Conservation (phyloP, 2,888 invertebrate species). For the Slavum lentiscoides region DNA sequence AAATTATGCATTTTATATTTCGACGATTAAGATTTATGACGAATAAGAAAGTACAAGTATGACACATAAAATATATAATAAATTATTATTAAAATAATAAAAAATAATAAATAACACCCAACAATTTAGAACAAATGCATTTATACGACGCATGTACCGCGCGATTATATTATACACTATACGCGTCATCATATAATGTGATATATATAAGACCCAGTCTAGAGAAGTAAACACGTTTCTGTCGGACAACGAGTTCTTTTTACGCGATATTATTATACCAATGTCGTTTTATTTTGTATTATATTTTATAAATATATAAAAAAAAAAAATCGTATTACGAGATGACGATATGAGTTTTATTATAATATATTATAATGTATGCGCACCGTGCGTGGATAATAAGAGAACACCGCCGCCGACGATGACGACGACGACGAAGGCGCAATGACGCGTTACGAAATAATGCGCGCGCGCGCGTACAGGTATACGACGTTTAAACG, state of each 20-base stretch:
- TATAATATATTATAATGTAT: neutral
- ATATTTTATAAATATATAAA: neutral
- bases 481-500: conserved; percentile 7
- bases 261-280: neutral
- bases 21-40: too few species aligned
- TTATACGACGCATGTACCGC: too few species aligned
- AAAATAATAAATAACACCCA: too few species aligned
- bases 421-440: neutral
- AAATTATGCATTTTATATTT: too few species aligned
- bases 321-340: neutral
- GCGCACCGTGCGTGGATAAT: neutral
- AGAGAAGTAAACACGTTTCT: conserved; percentile 20
- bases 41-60: too few species aligned
- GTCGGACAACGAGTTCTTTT: conserved; percentile 6
- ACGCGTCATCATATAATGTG: too few species aligned
- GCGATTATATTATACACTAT: too few species aligned
- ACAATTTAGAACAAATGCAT: too few species aligned
- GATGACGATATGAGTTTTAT: conserved; percentile 16
- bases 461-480: too few species aligned
- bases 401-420: too few species aligned
- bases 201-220: neutral
- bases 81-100: too few species aligned
- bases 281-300: neutral
- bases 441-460: conserved; percentile 7
- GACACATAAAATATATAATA: too few species aligned